Base-by-base conservation (phyloP, 2,888 invertebrate species). In the Synergus umbraculus region DNA sequence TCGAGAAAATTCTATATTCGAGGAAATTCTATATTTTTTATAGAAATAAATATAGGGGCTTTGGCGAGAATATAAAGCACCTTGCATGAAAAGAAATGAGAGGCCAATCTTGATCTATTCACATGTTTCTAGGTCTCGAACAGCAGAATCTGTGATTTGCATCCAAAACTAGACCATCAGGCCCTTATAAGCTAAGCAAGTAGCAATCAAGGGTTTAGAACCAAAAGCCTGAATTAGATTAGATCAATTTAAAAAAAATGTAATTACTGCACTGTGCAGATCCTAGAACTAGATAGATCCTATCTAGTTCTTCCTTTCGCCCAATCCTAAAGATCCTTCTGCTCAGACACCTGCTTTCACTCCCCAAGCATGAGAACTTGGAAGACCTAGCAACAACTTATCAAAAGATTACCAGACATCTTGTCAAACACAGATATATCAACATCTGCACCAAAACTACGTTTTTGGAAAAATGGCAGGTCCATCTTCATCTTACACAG, bases 291-390 rank as follows among this genome's bases (percentile, higher is more conserved):
- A 29, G 29, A 22, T 69, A 13, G 69, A 69, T 69, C 29, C 46
- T 49, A 69, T 49, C 29, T 46, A 15, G 15, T 49, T 29, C 46
- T 29, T 69, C 22, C 29, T 2, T 69, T 22, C 29, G 29, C 69
- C 29, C 4, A 49, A 69, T 49, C 69, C 29, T 8, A 49, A 69
- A 69, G 9, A 69, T 18, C 69, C 49, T 69, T 49, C 22, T 69
- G 4, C n/a, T n/a, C 9, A 29, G 10, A 49, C 69, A 69, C 49
- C 69, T 69, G 69, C 49, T 46, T 44, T 44, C 66, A 46, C 46
- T 69, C 49, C 9, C 37, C 8, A 4, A 49, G 15, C 13, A n/a
- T 22, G 2, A 49, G 29, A 49, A 66, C 7, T 54, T 54, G 4
- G 2, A n/a, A n/a, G 49, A 7, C n/a, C 7, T 2, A 54, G 9